These are phyloP conservation scores for Falco cherrug DNA, from an alignment of 2,797 vertebrate genomes.

Conservation along the genomic window DNA sequence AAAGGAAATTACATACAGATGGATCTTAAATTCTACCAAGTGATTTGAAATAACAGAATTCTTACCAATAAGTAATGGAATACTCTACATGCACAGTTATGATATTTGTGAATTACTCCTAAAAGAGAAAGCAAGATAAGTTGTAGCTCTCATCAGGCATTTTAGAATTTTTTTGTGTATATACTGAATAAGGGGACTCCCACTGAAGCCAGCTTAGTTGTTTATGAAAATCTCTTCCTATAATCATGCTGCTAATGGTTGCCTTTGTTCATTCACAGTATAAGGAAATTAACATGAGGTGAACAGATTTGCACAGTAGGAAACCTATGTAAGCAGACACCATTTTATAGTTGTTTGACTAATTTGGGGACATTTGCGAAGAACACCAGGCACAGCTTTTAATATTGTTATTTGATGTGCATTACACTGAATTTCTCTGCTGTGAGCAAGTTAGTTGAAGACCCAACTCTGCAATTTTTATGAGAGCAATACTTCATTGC, in stretches of 20 bases:
- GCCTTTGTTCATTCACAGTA: not conserved
- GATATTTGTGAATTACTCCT: not conserved
- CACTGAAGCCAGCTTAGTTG: not conserved
- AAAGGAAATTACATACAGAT: accelerated
- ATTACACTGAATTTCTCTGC: not conserved
- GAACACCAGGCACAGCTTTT: not conserved
- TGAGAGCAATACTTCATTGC: not conserved
- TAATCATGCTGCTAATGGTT: not conserved
- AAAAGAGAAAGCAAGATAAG: not conserved
- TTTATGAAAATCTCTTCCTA: not conserved
- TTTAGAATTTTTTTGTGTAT: not conserved
- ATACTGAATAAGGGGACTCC: not conserved
- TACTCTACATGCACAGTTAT: not conserved
- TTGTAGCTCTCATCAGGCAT: not conserved
- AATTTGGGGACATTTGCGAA: not conserved
- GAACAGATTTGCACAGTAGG: conserved; percentile 20
- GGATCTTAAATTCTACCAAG: not conserved
- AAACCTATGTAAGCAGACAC: not conserved
- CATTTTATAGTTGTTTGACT: not conserved
- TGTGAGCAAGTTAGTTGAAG: not conserved
- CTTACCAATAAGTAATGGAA: not conserved
- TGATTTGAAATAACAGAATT: not conserved
- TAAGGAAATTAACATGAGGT: not conserved
- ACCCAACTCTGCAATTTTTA: not conserved
- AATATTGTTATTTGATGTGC: not conserved